phyloP scores from a whole-genome alignment of 2,797 vertebrate species.

The Luscinia megarhynchos region DNA sequence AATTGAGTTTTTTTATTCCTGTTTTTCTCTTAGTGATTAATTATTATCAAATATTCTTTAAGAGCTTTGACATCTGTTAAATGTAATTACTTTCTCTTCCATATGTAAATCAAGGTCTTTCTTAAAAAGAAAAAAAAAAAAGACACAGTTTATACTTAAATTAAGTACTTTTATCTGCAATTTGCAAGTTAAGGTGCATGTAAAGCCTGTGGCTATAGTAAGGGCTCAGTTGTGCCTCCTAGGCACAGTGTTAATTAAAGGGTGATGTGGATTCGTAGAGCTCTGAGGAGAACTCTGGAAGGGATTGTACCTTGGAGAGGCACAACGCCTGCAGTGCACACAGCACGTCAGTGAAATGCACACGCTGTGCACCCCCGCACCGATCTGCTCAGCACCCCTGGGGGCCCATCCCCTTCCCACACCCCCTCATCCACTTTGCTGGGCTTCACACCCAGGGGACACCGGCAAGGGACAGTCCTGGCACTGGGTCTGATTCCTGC shows the following conservation, averaged over 20 bases:
- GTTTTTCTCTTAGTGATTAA: not conserved
- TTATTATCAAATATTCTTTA: slow-evolving; percentile 11
- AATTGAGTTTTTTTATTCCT: not conserved
- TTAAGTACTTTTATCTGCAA: slow-evolving; percentile 45
- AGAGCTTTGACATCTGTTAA: slow-evolving; percentile 23
- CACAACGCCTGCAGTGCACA: slow-evolving; percentile 21
- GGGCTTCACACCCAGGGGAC: not conserved
- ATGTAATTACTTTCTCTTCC: slow-evolving; percentile 36
- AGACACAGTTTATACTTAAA: slow-evolving; percentile 17
- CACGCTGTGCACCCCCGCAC: not conserved
- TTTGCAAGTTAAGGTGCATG: slow-evolving; percentile 35
- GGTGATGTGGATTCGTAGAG: not conserved
- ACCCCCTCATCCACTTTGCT: not conserved
- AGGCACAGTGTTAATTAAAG: slow-evolving; percentile 65
- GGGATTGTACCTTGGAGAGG: slow-evolving; percentile 54
- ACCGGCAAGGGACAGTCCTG: not conserved
- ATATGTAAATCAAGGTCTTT: slow-evolving; percentile 29
- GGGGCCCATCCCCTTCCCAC: not conserved
- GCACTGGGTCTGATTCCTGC: not conserved
- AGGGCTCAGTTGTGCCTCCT: slow-evolving; percentile 47
- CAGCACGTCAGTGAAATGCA: not conserved
- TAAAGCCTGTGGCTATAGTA: slow-evolving; percentile 34
- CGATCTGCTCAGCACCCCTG: not conserved
- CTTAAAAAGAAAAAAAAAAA: not conserved
- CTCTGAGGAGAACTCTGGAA: slow-evolving; percentile 36